Base-by-base conservation (phyloP, 2,888 invertebrate genomes). In the Globia sparganii region DNA sequence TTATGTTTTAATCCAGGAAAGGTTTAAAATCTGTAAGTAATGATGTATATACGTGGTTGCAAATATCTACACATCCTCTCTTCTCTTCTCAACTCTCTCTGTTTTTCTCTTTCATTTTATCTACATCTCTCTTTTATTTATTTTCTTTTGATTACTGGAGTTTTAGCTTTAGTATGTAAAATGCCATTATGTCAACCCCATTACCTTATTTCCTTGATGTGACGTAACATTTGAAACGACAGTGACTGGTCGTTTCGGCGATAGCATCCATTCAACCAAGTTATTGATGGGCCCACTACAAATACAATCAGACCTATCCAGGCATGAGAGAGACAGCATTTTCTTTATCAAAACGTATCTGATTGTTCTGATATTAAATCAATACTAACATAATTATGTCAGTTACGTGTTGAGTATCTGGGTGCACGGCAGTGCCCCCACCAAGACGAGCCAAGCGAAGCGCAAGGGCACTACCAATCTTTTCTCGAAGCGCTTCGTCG, bases 261-360 rank as follows among this genome's bases (percentile, higher is more conserved):
- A 75, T 59, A 62, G 43, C 67, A 61, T 71, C 67, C 66, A 84
- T 80, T 84, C 11, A 69, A 37, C 64, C 40, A 67, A 49, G 69
- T 75, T 80, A 88, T 82, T 77, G 75, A 86, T 75, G 75, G 79
- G 31, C 66, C 21, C 40, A 69, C 68, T 70, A 74, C 61, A 69
- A 70, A 74, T 74, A 80, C 62, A 79, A 76, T 84, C 80, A 65
- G 18, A 79, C 69, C 43, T 65, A 74, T 64, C 62, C 64, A 46
- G 34, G 65, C 49, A 83, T 66, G 53, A 72, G 62, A 59, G 72
- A 86, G 64, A 86, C 71, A 75, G 80, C 75, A 86, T 56, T 74
- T 78, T 78, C 66, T 83, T 83, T 78, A 83, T 84, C 83, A 79
- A 59, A 78, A 72, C 71, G 28, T 78, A 78, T 86, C 73, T 61